phyloP scores from a whole-genome alignment of 1,140 invertebrate genomes.

The Drosophila malerkotliana region DNA sequence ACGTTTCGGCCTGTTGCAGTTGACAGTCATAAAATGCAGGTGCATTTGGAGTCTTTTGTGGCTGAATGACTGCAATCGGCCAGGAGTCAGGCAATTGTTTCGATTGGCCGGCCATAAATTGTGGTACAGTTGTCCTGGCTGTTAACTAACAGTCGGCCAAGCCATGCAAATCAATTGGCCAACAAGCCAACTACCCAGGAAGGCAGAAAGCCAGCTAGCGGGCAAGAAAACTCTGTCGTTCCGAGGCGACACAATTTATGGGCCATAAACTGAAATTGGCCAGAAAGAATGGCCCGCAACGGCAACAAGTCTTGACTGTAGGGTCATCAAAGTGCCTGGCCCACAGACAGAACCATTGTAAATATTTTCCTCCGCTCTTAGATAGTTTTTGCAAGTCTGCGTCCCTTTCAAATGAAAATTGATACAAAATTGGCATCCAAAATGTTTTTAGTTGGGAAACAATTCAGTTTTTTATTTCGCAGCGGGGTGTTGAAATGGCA shows the following conservation, averaged over 20 bases:
- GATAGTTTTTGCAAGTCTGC: conserved; percentile 1
- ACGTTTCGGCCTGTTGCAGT: conserved; percentile 40
- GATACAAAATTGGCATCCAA: conserved; percentile 78
- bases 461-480: conserved; percentile 57
- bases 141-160: conserved; percentile 60
- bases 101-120: conserved; percentile 46
- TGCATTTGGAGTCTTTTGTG: conserved; percentile 40
- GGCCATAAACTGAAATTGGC: conserved; percentile 55
- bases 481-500: not conserved
- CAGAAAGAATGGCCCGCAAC: conserved; percentile 19
- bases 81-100: conserved; percentile 51
- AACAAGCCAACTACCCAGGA: conserved; percentile 5
- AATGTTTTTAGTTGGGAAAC: conserved; percentile 69
- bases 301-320: conserved; percentile 19
- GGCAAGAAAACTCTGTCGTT: conserved; percentile 2
- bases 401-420: conserved; percentile 46
- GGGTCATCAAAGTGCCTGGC: conserved; percentile 34
- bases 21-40: conserved; percentile 80
- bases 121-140: conserved; percentile 52
- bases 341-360: conserved; percentile 52
- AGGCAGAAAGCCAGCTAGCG: conserved; percentile 1
- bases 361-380: conserved; percentile 49
- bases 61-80: conserved; percentile 26
- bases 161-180: conserved; percentile 47
- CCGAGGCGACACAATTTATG: conserved; percentile 44